Conservation (phyloP, 2,888 invertebrate species). For the Atherix ibis region DNA sequence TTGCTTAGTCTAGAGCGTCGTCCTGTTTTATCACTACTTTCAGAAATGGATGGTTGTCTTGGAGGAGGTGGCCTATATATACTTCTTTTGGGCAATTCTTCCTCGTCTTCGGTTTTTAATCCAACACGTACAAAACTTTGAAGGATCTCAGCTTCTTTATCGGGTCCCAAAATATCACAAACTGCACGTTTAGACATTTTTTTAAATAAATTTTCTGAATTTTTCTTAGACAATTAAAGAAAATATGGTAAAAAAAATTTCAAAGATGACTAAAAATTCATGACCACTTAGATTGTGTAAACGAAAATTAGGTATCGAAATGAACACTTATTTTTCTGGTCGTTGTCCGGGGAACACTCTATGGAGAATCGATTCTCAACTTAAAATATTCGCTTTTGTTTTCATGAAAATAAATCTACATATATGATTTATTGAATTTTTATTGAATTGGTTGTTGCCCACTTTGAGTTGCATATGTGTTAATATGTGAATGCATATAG, state of each 20-base stretch:
- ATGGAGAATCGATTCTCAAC: background rate
- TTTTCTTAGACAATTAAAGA: background rate
- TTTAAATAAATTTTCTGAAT: too few species aligned
- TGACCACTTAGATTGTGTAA: background rate
- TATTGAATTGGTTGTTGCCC: too few species aligned
- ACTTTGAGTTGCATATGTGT: too few species aligned
- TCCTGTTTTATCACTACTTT: slow-evolving; percentile 19
- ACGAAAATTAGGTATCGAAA: background rate
- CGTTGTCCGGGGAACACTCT: background rate
- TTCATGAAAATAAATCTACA: too few species aligned
- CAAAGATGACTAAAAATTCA: background rate
- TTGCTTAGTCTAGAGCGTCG: slow-evolving; percentile 16
- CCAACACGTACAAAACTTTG: slow-evolving; percentile 66
- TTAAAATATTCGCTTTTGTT: too few species aligned
- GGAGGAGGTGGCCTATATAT: slow-evolving; percentile 9
- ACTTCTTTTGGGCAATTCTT: slow-evolving; percentile 22
- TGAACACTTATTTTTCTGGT: background rate
- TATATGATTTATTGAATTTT: too few species aligned
- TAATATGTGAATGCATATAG: too few species aligned
- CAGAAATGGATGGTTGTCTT: slow-evolving; percentile 9
- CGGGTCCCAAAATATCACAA: slow-evolving; percentile 46
- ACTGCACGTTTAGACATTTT: slow-evolving; percentile 33
- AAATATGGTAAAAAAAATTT: background rate
- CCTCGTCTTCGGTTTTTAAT: slow-evolving; percentile 40
- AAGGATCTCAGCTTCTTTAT: slow-evolving; percentile 56